phyloP scores from a whole-genome alignment of 2,113 vertebrate genomes.

The Macquaria ambigua region DNA sequence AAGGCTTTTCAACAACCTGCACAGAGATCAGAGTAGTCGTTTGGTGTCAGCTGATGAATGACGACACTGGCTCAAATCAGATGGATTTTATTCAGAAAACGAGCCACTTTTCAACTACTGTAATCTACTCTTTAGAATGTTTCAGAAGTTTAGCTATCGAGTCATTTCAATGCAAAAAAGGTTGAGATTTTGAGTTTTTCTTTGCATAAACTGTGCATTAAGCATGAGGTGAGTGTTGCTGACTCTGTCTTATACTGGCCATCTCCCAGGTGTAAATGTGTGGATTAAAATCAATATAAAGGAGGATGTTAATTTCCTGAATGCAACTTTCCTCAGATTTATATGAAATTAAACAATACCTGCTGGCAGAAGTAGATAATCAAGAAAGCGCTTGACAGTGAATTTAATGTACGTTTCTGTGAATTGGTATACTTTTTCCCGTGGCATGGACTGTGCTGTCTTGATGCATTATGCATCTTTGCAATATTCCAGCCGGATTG shows the following conservation, averaged over 20 bases:
- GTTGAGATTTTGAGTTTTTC: not conserved
- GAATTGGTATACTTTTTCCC: not conserved
- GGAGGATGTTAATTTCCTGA: not conserved
- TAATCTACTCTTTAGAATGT: not conserved
- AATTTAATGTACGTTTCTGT: not conserved
- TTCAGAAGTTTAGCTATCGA: not conserved
- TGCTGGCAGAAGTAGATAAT: slow-evolving; percentile 3
- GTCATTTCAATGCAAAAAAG: not conserved
- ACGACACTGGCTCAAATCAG: not conserved
- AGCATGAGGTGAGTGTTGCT: not conserved
- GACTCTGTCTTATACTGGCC: not conserved
- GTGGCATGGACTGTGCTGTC: not conserved
- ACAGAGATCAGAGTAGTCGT: slow-evolving; percentile 31
- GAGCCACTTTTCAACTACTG: not conserved
- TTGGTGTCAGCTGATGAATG: not conserved
- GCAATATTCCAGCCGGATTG: not conserved
- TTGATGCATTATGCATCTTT: not conserved
- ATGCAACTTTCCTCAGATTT: not conserved
- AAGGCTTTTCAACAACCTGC: slow-evolving; percentile 70
- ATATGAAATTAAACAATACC: not conserved
- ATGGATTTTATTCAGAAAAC: not conserved
- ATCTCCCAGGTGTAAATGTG: not conserved
- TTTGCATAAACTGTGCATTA: not conserved
- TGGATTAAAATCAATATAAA: not conserved
- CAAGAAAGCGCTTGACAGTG: not conserved